These are phyloP conservation scores for Sylvietta virens DNA, from an alignment of 2,113 vertebrate genomes.

Conservation along the genomic window DNA sequence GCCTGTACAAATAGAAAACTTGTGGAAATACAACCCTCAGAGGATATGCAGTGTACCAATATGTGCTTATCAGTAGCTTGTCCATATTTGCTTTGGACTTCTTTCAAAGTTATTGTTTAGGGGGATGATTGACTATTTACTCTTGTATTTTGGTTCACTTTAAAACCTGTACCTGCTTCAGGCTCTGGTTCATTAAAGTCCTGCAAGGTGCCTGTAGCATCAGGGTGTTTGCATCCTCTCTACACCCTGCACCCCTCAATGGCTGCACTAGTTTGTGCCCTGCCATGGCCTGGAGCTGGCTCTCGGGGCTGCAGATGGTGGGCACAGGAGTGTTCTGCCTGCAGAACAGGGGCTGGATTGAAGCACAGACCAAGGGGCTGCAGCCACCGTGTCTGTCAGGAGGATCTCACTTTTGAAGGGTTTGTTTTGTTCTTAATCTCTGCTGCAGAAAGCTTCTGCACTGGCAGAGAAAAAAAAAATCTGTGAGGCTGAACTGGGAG, in stretches of 20 bases:
- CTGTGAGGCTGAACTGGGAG: background rate
- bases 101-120: background rate
- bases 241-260: rapidly evolving
- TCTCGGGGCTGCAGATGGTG: background rate
- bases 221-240: background rate
- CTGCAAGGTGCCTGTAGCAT: background rate
- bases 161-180: background rate
- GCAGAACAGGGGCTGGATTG: background rate
- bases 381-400: background rate
- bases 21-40: background rate
- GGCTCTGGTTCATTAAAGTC: background rate
- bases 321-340: background rate
- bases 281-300: background rate
- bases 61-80: background rate
- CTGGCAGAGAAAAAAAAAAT: background rate
- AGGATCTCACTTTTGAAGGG: background rate
- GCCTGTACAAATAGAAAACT: background rate
- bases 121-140: background rate
- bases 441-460: background rate
- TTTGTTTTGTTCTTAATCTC: background rate
- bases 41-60: background rate
- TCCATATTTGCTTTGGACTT: background rate
- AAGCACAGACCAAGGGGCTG: background rate
- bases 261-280: background rate
- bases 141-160: background rate